These are phyloP conservation scores for Tylochromis polylepis DNA, from an alignment of 2,113 vertebrate genomes.

Conservation along the genomic window DNA sequence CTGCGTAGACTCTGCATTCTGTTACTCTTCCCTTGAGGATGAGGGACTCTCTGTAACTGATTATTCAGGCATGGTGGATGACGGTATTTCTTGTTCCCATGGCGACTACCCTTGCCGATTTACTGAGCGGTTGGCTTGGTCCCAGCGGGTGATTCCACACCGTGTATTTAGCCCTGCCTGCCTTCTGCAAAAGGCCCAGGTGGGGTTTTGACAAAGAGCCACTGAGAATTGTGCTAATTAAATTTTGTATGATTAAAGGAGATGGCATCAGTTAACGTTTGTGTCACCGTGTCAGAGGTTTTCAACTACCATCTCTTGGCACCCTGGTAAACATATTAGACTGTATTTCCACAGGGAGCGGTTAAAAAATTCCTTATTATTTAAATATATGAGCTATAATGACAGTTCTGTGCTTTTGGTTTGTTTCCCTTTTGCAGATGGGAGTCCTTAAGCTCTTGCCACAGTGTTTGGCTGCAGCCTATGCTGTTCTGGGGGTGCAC, in stretches of 20 bases:
- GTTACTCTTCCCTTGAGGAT: conserved; percentile 36
- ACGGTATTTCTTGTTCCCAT: conserved; percentile 76
- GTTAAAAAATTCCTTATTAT: background rate
- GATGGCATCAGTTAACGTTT: background rate
- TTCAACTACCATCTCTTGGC: background rate
- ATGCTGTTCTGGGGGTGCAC: conserved; percentile 83
- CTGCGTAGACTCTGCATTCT: conserved; percentile 31
- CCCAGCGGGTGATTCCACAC: conserved; percentile 81
- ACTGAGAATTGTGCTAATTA: conserved; percentile 26
- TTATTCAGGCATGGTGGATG: conserved; percentile 54
- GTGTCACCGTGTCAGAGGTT: conserved; percentile 1
- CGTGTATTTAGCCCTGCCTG: conserved; percentile 83
- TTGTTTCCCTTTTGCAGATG: conserved; percentile 36
- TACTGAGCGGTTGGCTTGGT: conserved; percentile 60
- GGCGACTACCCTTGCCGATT: conserved; percentile 89
- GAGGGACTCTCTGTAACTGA: conserved; percentile 36
- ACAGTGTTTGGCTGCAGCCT: conserved; percentile 83
- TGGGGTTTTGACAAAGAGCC: conserved; percentile 43
- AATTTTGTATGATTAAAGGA: conserved; percentile 19
- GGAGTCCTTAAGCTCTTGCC: conserved; percentile 76
- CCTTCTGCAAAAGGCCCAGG: conserved; percentile 71
- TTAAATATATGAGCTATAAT: background rate
- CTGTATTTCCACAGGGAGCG: background rate
- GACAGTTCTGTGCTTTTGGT: background rate
- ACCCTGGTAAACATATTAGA: background rate